phyloP scores from a whole-genome alignment of 2,888 invertebrate genomes.

The Eustalomyia histrio region DNA sequence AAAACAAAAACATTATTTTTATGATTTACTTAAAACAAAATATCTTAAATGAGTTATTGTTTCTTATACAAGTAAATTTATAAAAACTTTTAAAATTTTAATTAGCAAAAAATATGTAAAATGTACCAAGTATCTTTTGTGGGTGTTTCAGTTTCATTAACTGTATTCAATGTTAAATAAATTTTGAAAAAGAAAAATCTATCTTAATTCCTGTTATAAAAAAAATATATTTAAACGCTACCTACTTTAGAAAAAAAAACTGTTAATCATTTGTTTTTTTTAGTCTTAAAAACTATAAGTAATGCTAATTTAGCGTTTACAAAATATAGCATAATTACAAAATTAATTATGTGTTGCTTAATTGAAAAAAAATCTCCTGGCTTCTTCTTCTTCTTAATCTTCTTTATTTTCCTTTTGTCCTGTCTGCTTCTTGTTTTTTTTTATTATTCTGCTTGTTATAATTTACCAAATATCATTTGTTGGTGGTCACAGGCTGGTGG shows the following conservation, averaged over 20 bases:
- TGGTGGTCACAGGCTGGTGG: slow-evolving; percentile 85
- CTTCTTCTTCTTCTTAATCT: slow-evolving; percentile 11
- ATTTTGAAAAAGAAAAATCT: not conserved
- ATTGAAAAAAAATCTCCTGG: slow-evolving; percentile 39
- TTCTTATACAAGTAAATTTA: not conserved
- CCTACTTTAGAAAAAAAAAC: slow-evolving; percentile 11
- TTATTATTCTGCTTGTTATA: not conserved
- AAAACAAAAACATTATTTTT: slow-evolving; percentile 59
- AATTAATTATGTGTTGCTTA: slow-evolving; percentile 56
- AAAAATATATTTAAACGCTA: slow-evolving; percentile 5
- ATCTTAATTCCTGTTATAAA: slow-evolving; percentile 20
- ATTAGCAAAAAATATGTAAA: not conserved
- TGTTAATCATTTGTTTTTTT: slow-evolving; percentile 11
- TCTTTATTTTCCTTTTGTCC: slow-evolving; percentile 39
- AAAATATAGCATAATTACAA: slow-evolving; percentile 51
- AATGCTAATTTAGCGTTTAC: slow-evolving; percentile 43
- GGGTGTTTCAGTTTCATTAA: not conserved
- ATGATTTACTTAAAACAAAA: slow-evolving; percentile 43
- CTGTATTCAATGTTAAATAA: not conserved
- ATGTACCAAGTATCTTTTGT: not conserved
- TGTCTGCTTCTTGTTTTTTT: slow-evolving; percentile 35
- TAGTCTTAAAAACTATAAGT: slow-evolving; percentile 5
- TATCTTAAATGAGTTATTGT: slow-evolving; percentile 42
- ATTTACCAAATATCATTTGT: slow-evolving; percentile 65
- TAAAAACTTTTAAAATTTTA: not conserved